These are phyloP conservation scores for Cirrhinus molitorella DNA, from an alignment of 2,797 vertebrate species.

Conservation along the genomic window DNA sequence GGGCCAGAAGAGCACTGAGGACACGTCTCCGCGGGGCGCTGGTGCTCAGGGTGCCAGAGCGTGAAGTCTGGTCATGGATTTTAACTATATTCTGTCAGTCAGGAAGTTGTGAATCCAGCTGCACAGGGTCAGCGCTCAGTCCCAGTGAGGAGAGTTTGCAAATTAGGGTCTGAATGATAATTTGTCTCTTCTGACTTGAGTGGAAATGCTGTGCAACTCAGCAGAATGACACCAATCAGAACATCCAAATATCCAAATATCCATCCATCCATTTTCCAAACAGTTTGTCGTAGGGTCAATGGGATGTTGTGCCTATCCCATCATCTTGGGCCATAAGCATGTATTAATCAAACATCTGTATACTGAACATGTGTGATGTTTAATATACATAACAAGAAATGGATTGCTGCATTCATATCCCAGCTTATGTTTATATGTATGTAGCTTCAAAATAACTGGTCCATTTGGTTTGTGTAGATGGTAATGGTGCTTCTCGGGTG, in stretches of 20 bases:
- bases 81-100: constrained; percentile 29
- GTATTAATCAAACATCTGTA: background rate
- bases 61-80: constrained; percentile 19
- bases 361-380: background rate
- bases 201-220: background rate
- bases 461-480: background rate
- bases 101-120: background rate
- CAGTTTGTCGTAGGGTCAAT: background rate
- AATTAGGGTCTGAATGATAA: constrained; percentile 14
- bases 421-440: background rate
- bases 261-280: background rate
- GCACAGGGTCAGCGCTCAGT: background rate
- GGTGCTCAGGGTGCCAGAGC: constrained; percentile 6
- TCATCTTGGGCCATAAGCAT: background rate
- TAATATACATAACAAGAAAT: background rate
- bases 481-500: background rate
- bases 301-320: background rate
- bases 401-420: background rate
- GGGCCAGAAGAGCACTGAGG: constrained; percentile 1
- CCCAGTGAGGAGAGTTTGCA: constrained; percentile 8
- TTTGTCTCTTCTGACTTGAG: background rate
- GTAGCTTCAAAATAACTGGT: background rate
- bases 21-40: background rate
- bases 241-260: background rate
- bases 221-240: background rate